phyloP scores from a whole-genome alignment of 2,113 vertebrate genomes.

The pig (Sus scrofa) region T2T-Sscrofa CM000812.6:56832001-56832500 shows the following conservation, averaged over 20 bases:
- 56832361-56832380: too few species aligned
- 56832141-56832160: background rate
- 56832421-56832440: background rate
- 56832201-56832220: background rate
- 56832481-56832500: slow-evolving; percentile 23
- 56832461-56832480: background rate
- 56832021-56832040: background rate
- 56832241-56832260: background rate
- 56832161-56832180: background rate
- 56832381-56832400: accelerated
- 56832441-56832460: background rate
- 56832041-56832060: background rate
- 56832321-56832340: too few species aligned
- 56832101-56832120: slow-evolving; percentile 9
- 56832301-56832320: background rate
- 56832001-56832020: background rate
- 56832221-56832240: background rate
- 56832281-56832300: too few species aligned
- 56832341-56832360: background rate
- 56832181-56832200: background rate
- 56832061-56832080: background rate
- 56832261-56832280: background rate
- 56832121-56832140: background rate
- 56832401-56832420: background rate
- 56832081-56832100: background rate